phyloP scores from a whole-genome alignment of 2,888 invertebrate genomes.

The Volucella inflata region DNA sequence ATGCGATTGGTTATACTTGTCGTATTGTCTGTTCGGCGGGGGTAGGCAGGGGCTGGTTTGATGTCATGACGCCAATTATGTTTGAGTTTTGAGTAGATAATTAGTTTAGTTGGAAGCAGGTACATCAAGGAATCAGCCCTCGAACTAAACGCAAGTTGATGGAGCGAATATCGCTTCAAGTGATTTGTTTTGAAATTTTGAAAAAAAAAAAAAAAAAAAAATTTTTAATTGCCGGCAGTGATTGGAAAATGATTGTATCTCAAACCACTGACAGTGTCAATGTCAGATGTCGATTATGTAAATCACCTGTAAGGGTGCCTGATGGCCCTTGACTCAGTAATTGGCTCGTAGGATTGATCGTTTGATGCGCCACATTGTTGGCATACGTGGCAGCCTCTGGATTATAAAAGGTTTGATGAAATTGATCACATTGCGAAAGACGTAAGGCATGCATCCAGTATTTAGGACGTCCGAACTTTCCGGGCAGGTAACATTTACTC shows the following conservation, averaged over 20 bases:
- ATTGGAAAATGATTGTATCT: slow-evolving; percentile 1
- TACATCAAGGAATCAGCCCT: background rate
- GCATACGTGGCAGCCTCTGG: too few species aligned
- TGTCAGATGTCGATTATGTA: slow-evolving; percentile 38
- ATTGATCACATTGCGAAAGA: too few species aligned
- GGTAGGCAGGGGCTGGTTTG: slow-evolving; percentile 22
- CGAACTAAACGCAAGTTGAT: slow-evolving; percentile 38
- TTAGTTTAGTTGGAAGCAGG: slow-evolving; percentile 62
- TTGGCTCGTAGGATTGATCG: too few species aligned
- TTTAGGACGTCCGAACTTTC: too few species aligned
- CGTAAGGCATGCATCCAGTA: too few species aligned
- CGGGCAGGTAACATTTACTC: too few species aligned
- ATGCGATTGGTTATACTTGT: slow-evolving; percentile 48
- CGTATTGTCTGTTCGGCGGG: background rate
- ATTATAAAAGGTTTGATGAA: too few species aligned
- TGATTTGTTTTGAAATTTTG: background rate
- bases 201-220: background rate
- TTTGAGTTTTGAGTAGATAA: slow-evolving; percentile 64
- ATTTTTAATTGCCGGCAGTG: background rate
- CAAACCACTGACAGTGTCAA: slow-evolving; percentile 44
- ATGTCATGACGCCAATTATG: slow-evolving; percentile 68
- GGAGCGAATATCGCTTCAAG: slow-evolving; percentile 26
- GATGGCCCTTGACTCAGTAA: too few species aligned
- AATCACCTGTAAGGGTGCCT: background rate
- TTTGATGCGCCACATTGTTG: too few species aligned